Conservation (phyloP, 1,140 invertebrate species). For the Geopemphigus sp. region DNA sequence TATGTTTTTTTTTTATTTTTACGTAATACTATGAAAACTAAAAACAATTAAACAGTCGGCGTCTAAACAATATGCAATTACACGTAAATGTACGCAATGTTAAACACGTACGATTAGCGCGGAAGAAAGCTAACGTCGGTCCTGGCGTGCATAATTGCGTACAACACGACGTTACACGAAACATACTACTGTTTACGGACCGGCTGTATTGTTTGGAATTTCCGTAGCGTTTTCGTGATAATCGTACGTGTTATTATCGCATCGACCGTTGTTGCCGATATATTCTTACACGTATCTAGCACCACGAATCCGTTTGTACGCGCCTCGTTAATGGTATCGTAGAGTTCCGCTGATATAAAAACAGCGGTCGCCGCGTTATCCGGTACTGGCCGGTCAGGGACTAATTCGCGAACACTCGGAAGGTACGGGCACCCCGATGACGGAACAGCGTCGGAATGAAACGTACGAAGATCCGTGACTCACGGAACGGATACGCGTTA, state of each 20-base stretch:
- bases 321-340: background rate
- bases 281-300: no score
- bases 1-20: no score
- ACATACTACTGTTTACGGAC: background rate
- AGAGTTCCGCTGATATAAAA: background rate
- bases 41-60: no score
- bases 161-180: background rate
- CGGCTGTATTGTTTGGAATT: background rate
- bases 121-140: background rate
- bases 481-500: constrained; percentile 5
- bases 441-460: constrained; percentile 4
- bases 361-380: background rate
- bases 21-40: no score
- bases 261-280: no score
- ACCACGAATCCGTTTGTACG: background rate
- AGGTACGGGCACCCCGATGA: no score
- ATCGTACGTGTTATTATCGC: background rate
- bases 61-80: constrained; percentile 18
- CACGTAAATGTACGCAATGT: background rate
- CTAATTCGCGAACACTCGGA: no score
- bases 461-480: constrained; percentile 28
- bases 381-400: background rate
- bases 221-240: background rate
- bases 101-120: constrained; percentile 1
- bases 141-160: background rate